Evolutionary conservation across 2,797 vertebrate genomes (phyloP).

Genomic region (Sphenodon punctatus): DNA sequence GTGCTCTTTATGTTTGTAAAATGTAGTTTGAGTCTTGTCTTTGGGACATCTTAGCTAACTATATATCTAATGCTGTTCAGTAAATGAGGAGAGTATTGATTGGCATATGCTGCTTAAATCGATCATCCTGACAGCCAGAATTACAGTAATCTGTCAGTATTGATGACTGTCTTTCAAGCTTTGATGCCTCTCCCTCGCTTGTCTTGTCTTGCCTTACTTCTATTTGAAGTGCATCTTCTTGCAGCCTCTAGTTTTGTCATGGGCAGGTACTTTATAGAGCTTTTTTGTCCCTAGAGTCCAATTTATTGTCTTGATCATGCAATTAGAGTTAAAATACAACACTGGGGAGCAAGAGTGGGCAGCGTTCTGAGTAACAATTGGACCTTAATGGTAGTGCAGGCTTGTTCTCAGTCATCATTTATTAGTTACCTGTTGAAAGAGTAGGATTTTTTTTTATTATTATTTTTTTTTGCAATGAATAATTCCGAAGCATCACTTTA

Average conservation of each 20-base stretch:
- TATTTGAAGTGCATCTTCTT: conserved; percentile 79
- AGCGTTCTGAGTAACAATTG: conserved; percentile 64
- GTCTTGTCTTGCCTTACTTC: conserved; percentile 72
- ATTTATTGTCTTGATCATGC: conserved; percentile 78
- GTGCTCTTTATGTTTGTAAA: conserved; percentile 82
- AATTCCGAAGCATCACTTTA: conserved; percentile 71
- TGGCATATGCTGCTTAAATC: conserved; percentile 93
- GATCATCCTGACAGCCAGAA: conserved; percentile 97
- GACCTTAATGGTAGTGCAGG: conserved; percentile 56
- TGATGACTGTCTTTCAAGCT: conserved; percentile 88
- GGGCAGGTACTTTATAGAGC: conserved; percentile 65
- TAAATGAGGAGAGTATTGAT: conserved; percentile 93
- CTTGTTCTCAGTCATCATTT: conserved; percentile 67
- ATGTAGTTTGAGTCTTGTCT: conserved; percentile 80
- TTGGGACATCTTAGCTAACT: conserved; percentile 76
- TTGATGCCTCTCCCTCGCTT: conserved; percentile 74
- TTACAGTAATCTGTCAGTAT: conserved; percentile 99
- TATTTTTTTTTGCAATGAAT: conserved; percentile 50
- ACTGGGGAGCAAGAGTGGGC: conserved; percentile 62
- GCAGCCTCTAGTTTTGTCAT: conserved; percentile 74
- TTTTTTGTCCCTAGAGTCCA: conserved; percentile 69
- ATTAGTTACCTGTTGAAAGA: conserved; percentile 73
- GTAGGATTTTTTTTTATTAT: conserved; percentile 54
- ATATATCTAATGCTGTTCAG: conserved; percentile 79
- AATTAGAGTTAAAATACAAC: conserved; percentile 75